Conservation (phyloP, 2,113 vertebrate genomes). For the Ranitomeya variabilis region DNA sequence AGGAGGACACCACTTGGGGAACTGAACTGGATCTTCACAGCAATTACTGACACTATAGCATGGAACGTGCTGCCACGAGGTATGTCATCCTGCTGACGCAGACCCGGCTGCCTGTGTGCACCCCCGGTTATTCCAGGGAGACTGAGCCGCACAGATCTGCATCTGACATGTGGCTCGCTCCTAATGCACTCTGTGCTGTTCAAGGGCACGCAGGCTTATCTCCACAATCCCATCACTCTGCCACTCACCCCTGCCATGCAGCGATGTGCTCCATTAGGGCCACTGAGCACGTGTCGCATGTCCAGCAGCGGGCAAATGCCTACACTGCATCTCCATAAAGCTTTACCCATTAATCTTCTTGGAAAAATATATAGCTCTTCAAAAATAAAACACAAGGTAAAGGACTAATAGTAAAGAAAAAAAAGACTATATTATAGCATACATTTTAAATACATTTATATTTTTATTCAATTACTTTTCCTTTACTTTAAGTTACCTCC, state of each 20-base stretch:
- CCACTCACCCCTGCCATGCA: neutral
- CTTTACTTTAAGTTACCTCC: too few species aligned
- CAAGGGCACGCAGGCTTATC: conserved; percentile 11
- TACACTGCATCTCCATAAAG: neutral
- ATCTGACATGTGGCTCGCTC: neutral
- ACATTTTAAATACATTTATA: too few species aligned
- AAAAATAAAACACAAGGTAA: neutral
- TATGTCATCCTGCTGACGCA: conserved; percentile 59
- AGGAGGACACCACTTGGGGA: conserved; percentile 94
- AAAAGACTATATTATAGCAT: too few species aligned
- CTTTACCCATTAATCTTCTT: neutral
- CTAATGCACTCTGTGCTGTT: neutral
- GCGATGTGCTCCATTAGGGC: neutral
- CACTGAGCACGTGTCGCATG: neutral
- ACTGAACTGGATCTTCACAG: conserved; percentile 99
- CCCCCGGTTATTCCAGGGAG: neutral
- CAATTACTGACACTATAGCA: conserved; percentile 97
- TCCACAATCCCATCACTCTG: neutral
- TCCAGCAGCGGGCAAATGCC: neutral
- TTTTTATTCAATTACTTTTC: too few species aligned
- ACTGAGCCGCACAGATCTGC: neutral
- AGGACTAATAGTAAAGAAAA: too few species aligned
- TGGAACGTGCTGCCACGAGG: conserved; percentile 98
- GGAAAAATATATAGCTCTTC: neutral
- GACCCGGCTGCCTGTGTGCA: neutral